These are phyloP conservation scores for Oncorhynchus tshawytscha DNA, from an alignment of 2,113 vertebrate genomes.

Conservation along the genomic window DNA sequence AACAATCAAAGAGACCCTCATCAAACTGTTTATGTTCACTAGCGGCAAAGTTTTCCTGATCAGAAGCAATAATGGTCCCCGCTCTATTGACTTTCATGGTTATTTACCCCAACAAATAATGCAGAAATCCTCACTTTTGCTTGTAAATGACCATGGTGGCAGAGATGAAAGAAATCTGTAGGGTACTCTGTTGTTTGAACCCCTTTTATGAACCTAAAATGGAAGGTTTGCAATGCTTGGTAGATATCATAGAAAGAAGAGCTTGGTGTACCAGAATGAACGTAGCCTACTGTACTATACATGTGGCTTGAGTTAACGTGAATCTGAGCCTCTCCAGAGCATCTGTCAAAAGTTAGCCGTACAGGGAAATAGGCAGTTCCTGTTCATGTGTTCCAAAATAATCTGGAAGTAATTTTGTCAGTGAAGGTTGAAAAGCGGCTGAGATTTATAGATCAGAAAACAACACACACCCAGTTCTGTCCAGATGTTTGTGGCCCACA, in stretches of 20 bases:
- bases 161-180: slow-evolving; percentile 35
- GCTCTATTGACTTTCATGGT: slow-evolving; percentile 60
- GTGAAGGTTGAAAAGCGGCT: slow-evolving; percentile 58
- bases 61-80: slow-evolving; percentile 39
- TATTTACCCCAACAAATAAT: slow-evolving; percentile 53
- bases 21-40: slow-evolving; percentile 60
- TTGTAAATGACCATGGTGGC: slow-evolving; percentile 30
- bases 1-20: slow-evolving; percentile 55
- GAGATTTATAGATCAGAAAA: slow-evolving; percentile 61
- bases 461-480: slow-evolving; percentile 55
- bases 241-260: slow-evolving; percentile 28
- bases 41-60: slow-evolving; percentile 44
- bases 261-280: slow-evolving; percentile 12
- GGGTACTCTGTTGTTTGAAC: slow-evolving; percentile 23
- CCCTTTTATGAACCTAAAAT: slow-evolving; percentile 30
- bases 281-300: slow-evolving; percentile 27
- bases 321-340: slow-evolving; percentile 66
- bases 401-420: slow-evolving; percentile 76
- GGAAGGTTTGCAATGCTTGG: slow-evolving; percentile 1
- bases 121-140: slow-evolving; percentile 39
- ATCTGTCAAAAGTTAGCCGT: slow-evolving; percentile 80
- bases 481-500: slow-evolving; percentile 38
- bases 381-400: slow-evolving; percentile 72
- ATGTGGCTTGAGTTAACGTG: slow-evolving; percentile 69
- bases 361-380: slow-evolving; percentile 79